Base-by-base conservation (phyloP, 1,140 invertebrate genomes). In the Drosophila orena region DNA sequence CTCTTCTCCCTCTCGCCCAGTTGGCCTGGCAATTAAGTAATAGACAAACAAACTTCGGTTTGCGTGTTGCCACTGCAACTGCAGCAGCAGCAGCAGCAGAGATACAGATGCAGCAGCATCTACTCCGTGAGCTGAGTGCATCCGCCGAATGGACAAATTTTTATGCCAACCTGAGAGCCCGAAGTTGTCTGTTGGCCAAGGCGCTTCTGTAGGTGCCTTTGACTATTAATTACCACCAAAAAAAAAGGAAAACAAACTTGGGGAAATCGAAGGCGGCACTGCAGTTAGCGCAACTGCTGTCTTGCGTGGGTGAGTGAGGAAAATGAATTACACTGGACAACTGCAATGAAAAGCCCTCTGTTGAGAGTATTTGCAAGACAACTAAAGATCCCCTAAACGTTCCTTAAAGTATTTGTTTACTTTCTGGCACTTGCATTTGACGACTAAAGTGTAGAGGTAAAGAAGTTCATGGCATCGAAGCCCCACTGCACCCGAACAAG, bases 21-120 rank as follows among this genome's bases (percentile, higher is more conserved):
- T 30, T 77, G 70, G 71, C 40, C 58, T 78, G 84, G 72, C 84
- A 88, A 88, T 88, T 88, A 88, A 88, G 80, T 88, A 88, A 88
- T 88, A 89, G 84, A 84, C 84, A 83, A 77, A 76, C 72, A 76
- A 52, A 76, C 35, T 53, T 66, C 43, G 46, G 38, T 27, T 84
- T 88, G 83, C 84, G 83, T 86, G 83, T 83, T 78, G 56, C 64
- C 59, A 35, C 27, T 46, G 15, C 47, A 37, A 38, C 34, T 56
- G 53, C 57, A 65, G 11, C 55, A 15, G 43, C 37, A 46, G 5
- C 20, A 6, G 20, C 43, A 22, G 60, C 64, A 17, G 17, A 17
- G 17, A 17, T 17, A 1, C 17, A 17, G 34, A 35, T 24, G 27
- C 62, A 61, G 27, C 66, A 50, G 17, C 47, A 50, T 34, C 47